Evolutionary conservation across 2,797 vertebrate species (phyloP), one percentile per base, ranked within the genome.

Genomic region (Poecilia wingei): DNA sequence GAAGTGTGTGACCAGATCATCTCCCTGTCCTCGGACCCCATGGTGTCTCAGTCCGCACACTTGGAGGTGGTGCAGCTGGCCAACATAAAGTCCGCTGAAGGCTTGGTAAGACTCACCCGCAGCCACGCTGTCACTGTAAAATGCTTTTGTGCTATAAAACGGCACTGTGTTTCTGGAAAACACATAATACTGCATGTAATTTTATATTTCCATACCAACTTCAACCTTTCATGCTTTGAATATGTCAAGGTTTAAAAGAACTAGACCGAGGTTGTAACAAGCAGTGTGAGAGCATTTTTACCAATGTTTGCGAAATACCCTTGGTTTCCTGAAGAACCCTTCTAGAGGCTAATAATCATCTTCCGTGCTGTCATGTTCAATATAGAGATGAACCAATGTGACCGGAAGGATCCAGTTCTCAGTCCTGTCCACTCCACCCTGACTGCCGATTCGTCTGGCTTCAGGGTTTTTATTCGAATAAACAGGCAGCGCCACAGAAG

Each of bases 1-100:
- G 97, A 96, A 2, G 98, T 98, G 84, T 99, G 98, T 91, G 98
- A 99, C 91, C 98, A 99, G 93, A 99, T 99, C 88, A 99, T 99
- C 93, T 98, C 97, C 0, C 96, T 99, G 87, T 99, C 98, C 57
- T 99, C 98, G 83, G 98, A 99, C 94, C 98, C 98, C 3, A 96
- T 98, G 95, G 98, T 99, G 92, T 99, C 98, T 75, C 98, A 99
- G 93, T 98, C 98, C 81, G 98, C 98, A 90, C 98, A 99, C 94
- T 94, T 99, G 89, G 98, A 99, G 94, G 98, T 99, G 85, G 98
- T 99, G 91, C 98, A 99, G 94, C 96, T 99, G 16, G 97, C 98
- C 91, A 99, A 99, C 93, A 97, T 99, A 91, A 99, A 98, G 93
- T 98, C 98, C 93, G 98, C 97, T 57, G 98, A 99, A 95, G 98